These are phyloP conservation scores for Pipistrellus kuhlii DNA, from an alignment of 2,797 vertebrate genomes.

Conservation along the genomic window DNA sequence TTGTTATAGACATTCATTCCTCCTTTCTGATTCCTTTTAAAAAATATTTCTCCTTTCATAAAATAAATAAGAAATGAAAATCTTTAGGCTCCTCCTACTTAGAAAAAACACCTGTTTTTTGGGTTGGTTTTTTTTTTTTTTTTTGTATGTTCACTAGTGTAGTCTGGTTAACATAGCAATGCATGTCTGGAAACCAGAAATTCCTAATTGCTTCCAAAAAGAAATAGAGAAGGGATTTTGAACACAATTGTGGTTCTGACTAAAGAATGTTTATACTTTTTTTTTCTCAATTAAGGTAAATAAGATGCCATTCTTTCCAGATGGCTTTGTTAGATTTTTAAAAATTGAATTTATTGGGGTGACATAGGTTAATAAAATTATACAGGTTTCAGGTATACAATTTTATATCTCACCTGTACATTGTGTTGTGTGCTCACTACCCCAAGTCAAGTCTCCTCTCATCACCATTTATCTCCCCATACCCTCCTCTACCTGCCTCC, in stretches of 20 bases:
- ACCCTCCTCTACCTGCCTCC: not conserved
- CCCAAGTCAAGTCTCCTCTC: not conserved
- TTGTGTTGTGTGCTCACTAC: not conserved
- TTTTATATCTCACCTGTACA: not conserved
- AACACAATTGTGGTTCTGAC: conserved; percentile 5
- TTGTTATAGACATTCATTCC: not conserved
- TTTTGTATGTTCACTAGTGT: not conserved
- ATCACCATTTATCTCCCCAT: not conserved
- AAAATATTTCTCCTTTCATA: not conserved
- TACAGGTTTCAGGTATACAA: not conserved
- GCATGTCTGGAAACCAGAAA: not conserved
- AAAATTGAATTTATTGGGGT: not conserved
- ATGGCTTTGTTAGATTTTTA: not conserved
- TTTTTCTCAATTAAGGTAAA: conserved; percentile 38
- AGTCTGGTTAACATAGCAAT: conserved; percentile 10
- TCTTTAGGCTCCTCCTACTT: not conserved
- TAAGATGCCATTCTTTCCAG: conserved; percentile 29
- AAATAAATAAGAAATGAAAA: conserved; percentile 3
- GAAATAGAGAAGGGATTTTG: not conserved
- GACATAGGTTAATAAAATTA: not conserved
- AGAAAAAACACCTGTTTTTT: not conserved
- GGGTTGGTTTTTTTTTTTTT: not conserved
- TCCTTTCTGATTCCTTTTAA: not conserved
- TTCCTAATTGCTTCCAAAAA: conserved; percentile 35
- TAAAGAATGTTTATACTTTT: not conserved